These are phyloP conservation scores for Todus mexicanus DNA, from an alignment of 2,797 vertebrate genomes.

Conservation along the genomic window DNA sequence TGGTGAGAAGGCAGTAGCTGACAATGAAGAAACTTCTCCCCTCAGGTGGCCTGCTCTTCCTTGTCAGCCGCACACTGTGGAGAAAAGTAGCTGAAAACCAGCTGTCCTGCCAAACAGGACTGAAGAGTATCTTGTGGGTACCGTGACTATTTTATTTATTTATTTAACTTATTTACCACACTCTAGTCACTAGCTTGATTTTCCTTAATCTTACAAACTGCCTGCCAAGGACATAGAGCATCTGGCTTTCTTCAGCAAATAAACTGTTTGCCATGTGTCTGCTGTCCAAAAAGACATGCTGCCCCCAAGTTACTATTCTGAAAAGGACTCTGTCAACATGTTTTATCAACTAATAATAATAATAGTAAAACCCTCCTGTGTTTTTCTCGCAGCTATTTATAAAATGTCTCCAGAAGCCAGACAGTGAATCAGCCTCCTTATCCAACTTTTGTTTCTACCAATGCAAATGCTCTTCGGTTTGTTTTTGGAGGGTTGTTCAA, in stretches of 20 bases:
- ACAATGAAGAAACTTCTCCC: slow-evolving; percentile 24
- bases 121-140: neutral
- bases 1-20: neutral
- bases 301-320: slow-evolving; percentile 51
- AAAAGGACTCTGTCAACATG: slow-evolving; percentile 60
- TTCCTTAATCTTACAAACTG: slow-evolving; percentile 49
- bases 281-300: slow-evolving; percentile 51
- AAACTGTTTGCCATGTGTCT: slow-evolving; percentile 43
- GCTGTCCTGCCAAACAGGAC: slow-evolving; percentile 25
- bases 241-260: slow-evolving; percentile 64
- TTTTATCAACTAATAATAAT: slow-evolving; percentile 67
- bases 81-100: slow-evolving; percentile 4
- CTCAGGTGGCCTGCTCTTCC: slow-evolving; percentile 38
- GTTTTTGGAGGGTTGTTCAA: slow-evolving; percentile 37
- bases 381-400: slow-evolving; percentile 71
- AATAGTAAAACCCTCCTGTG: slow-evolving; percentile 10
- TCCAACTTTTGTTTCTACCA: slow-evolving; percentile 67
- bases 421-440: slow-evolving; percentile 66
- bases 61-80: neutral
- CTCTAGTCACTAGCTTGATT: slow-evolving; percentile 10
- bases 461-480: neutral
- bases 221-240: slow-evolving; percentile 33
- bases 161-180: slow-evolving; percentile 56
- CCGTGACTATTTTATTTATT: neutral
- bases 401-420: slow-evolving; percentile 64